phyloP scores from a whole-genome alignment of 2,888 invertebrate species.

The Drosophila putrida region DNA sequence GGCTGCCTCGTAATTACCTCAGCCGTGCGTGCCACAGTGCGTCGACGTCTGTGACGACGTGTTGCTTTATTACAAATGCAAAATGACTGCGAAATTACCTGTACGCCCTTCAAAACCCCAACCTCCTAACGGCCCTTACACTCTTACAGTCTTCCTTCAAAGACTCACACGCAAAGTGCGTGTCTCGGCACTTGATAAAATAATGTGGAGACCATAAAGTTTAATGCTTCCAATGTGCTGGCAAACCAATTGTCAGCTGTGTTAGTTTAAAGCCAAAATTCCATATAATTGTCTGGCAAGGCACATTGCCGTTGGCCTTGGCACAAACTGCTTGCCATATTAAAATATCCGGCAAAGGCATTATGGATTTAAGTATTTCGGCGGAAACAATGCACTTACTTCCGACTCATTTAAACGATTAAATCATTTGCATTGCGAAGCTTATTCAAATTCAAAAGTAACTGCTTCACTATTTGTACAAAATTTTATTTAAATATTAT shows the following conservation, averaged over 20 bases:
- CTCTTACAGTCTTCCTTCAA: no score
- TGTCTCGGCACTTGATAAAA: constrained; percentile 64
- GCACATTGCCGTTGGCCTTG: constrained; percentile 11
- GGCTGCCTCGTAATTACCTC: constrained; percentile 64
- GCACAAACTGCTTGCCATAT: constrained; percentile 23
- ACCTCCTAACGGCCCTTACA: constrained; percentile 9
- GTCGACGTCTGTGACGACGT: constrained; percentile 65
- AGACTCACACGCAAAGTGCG: constrained; percentile 38
- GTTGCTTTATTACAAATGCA: constrained; percentile 82
- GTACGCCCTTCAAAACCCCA: constrained; percentile 21
- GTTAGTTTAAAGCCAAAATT: constrained; percentile 52
- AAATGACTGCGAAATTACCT: constrained; percentile 80
- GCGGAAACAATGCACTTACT: constrained; percentile 37
- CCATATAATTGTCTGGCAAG: constrained; percentile 30
- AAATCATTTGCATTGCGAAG: constrained; percentile 49
- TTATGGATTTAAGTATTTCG: constrained; percentile 4
- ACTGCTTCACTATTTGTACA: constrained; percentile 37
- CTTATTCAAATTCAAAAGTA: constrained; percentile 54
- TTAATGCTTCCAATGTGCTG: constrained; percentile 70
- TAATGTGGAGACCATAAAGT: constrained; percentile 63
- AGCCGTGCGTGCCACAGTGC: constrained; percentile 50
- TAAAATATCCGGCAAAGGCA: constrained; percentile 32
- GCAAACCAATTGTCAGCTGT: constrained; percentile 67
- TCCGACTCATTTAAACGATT: constrained; percentile 64
- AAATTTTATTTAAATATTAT: constrained; percentile 69